A percentile compares a stretch with the other conserved stretches of the same genome.
Conservation (phyloP, 2,113 vertebrate genomes). For the Tenrec ecaudatus region DNA sequence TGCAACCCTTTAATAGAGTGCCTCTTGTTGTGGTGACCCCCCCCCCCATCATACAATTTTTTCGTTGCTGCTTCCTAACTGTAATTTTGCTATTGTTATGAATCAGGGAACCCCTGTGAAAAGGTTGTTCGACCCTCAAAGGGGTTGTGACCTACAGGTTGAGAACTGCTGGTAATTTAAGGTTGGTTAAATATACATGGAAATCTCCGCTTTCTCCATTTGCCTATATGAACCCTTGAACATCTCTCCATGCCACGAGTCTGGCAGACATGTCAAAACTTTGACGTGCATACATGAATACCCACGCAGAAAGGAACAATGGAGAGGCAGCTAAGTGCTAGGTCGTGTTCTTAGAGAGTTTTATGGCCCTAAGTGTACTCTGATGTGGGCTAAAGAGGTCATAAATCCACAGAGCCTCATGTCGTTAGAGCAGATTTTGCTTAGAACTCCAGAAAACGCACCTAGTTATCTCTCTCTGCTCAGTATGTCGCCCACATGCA, state of each 20-base stretch:
- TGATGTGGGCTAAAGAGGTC: constrained; percentile 24
- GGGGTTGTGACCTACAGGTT: too few relatives aligned
- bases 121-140: too few relatives aligned
- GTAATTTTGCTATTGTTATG: too few relatives aligned
- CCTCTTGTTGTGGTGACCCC: too few relatives aligned
- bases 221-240: not conserved
- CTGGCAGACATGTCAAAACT: constrained; percentile 24
- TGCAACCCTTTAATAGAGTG: too few relatives aligned
- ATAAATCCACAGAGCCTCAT: not conserved
- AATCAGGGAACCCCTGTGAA: too few relatives aligned
- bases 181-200: not conserved
- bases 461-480: constrained; percentile 2
- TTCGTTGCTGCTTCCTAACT: too few relatives aligned
- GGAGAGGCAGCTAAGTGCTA: constrained; percentile 33
- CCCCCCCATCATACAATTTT: too few relatives aligned
- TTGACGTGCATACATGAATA: constrained; percentile 29
- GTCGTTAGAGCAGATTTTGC: constrained; percentile 39
- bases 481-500: not conserved
- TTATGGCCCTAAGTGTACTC: not conserved
- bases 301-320: constrained; percentile 44
- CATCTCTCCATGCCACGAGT: not conserved
- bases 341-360: constrained; percentile 46
- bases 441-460: constrained; percentile 48
- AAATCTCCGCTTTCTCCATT: not conserved
- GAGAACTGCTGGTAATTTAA: not conserved